phyloP scores from a whole-genome alignment of 2,113 vertebrate species.

The Nerophis ophidion region DNA sequence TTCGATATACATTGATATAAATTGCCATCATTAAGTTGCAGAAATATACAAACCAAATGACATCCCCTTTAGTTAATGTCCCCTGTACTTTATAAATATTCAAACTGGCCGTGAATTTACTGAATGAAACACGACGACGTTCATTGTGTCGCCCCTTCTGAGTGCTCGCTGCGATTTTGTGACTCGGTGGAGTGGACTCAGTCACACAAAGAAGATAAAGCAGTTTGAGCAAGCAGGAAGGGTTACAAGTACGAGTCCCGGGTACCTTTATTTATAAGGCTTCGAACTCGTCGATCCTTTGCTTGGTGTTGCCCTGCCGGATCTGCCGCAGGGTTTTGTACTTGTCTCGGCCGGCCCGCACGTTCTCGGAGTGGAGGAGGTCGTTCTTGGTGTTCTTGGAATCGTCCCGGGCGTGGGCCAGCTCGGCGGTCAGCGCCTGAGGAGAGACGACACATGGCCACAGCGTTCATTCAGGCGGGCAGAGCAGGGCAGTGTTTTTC shows the following conservation, averaged over 20 bases:
- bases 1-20: slow-evolving; percentile 64
- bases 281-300: slow-evolving; percentile 95
- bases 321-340: slow-evolving; percentile 97
- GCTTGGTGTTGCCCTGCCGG: slow-evolving; percentile 94
- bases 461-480: not conserved
- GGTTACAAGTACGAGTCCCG: not conserved
- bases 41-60: slow-evolving; percentile 90
- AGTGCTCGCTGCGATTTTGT: slow-evolving; percentile 40
- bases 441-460: not conserved
- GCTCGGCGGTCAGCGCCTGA: slow-evolving; percentile 84
- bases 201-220: slow-evolving; percentile 30
- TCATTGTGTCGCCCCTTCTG: slow-evolving; percentile 58
- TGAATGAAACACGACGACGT: slow-evolving; percentile 52
- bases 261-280: slow-evolving; percentile 76
- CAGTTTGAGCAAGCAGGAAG: slow-evolving; percentile 69
- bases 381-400: slow-evolving; percentile 90
- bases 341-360: slow-evolving; percentile 87
- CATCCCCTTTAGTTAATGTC: slow-evolving; percentile 75
- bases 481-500: too few species aligned
- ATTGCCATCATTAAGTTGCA: slow-evolving; percentile 64
- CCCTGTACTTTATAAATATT: slow-evolving; percentile 85
- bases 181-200: not conserved
- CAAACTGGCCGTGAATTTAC: slow-evolving; percentile 64
- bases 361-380: slow-evolving; percentile 86
- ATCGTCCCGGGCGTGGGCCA: slow-evolving; percentile 85